Evolutionary conservation across 2,113 vertebrate genomes (phyloP).

Genomic region (Micronisus gabar): DNA sequence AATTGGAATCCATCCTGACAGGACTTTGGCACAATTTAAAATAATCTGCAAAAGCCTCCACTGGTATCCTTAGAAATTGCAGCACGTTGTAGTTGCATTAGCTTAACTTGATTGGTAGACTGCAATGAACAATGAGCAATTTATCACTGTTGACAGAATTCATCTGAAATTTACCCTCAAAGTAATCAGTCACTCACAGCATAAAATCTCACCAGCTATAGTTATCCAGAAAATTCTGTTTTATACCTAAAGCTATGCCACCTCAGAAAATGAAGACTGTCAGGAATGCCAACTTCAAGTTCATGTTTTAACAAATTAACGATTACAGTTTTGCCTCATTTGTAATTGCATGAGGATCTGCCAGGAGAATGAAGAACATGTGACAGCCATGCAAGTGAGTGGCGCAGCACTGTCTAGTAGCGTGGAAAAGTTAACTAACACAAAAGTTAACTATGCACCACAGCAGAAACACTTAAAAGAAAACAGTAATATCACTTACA

Average conservation of each 20-base stretch:
- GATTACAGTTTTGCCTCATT: neutral
- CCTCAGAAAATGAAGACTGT: neutral
- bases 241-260: neutral
- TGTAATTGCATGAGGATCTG: neutral
- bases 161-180: neutral
- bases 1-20: neutral
- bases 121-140: neutral
- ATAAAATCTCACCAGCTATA: neutral
- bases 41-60: neutral
- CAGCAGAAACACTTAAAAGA: neutral
- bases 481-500: neutral
- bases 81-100: neutral
- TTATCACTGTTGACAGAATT: conserved; percentile 5
- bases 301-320: neutral
- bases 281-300: neutral
- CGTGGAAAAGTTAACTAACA: neutral
- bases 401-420: neutral
- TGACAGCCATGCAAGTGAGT: neutral
- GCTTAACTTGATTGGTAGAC: neutral
- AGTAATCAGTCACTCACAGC: neutral
- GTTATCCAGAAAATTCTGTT: neutral
- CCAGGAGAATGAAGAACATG: rapidly evolving
- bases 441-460: neutral
- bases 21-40: neutral
- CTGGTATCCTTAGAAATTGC: neutral